Percentiles rank a stretch among this genome's conserved stretches.
These are phyloP conservation scores for Palythoa caribaeorum DNA, from an alignment of 92 coral and sea anemone genomes.

Conservation along the genomic window DNA sequence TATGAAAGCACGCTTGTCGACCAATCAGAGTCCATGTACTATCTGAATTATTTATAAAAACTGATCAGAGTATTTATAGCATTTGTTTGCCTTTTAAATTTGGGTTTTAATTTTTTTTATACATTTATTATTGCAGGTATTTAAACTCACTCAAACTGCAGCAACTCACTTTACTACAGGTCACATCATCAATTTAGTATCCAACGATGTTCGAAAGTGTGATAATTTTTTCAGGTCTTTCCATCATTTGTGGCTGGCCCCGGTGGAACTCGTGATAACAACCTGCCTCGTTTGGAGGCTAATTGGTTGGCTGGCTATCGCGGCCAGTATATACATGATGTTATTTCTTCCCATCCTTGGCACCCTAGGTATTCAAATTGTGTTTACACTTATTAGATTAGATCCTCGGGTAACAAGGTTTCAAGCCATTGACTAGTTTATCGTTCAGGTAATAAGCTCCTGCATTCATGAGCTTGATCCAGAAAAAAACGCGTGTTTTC, in stretches of 20 bases:
- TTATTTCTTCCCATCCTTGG: constrained; percentile 31
- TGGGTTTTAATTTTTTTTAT: background rate
- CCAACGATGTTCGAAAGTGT: constrained; percentile 48
- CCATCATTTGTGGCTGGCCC: constrained; percentile 44
- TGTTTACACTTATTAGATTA: background rate
- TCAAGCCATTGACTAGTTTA: background rate
- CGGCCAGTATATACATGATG: constrained; percentile 38
- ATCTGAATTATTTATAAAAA: too few relatives aligned
- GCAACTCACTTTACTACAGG: constrained; percentile 36
- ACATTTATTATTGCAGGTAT: background rate
- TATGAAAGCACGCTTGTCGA: too few relatives aligned
- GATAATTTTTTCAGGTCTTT: constrained; percentile 47
- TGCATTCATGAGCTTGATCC: background rate
- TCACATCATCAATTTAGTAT: constrained; percentile 29
- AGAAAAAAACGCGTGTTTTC: too few relatives aligned
- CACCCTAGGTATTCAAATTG: constrained; percentile 10
- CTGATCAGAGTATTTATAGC: too few relatives aligned
- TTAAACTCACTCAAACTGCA: constrained; percentile 29
- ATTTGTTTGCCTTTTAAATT: background rate
- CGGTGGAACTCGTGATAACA: constrained; percentile 29
- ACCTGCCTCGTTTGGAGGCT: constrained; percentile 40
- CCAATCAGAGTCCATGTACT: too few relatives aligned
- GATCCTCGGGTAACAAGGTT: background rate
- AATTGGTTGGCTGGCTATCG: constrained; percentile 38
- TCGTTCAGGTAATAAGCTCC: background rate